Conservation (phyloP, 2,888 invertebrate genomes). For the Ormyrus pomaceus region DNA sequence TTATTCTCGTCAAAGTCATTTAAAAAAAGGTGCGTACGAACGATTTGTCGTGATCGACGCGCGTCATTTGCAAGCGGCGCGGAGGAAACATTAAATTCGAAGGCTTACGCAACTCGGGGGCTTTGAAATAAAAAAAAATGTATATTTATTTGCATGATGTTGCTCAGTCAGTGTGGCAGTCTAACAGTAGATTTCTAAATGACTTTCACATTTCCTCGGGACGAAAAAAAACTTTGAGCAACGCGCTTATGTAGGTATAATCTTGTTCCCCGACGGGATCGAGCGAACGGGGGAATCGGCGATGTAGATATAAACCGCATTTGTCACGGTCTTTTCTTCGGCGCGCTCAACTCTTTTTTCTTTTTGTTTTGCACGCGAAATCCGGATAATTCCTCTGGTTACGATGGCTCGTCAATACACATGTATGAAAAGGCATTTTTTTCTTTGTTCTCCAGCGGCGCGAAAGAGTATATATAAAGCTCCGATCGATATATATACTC, state of each 20-base stretch:
- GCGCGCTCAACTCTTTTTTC: too few species aligned
- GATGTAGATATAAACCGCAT: background rate
- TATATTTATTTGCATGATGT: conserved; percentile 21
- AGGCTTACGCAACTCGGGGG: background rate
- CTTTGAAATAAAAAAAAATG: conserved; percentile 53
- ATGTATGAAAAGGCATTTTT: background rate
- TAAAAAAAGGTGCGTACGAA: too few species aligned
- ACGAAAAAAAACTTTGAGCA: conserved; percentile 13
- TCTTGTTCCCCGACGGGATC: background rate
- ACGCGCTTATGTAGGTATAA: background rate
- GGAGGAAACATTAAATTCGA: background rate
- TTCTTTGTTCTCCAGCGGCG: too few species aligned
- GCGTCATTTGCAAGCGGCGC: background rate
- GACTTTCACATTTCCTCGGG: conserved; percentile 16
- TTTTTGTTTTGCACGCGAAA: background rate
- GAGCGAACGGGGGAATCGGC: background rate
- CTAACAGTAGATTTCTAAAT: conserved; percentile 9
- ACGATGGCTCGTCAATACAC: background rate
- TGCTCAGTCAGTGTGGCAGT: background rate
- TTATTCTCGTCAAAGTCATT: too few species aligned
- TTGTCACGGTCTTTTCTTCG: background rate
- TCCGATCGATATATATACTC: background rate
- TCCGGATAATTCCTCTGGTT: background rate
- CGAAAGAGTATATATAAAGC: background rate
- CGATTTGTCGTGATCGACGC: background rate